Base-by-base conservation (phyloP, 2,888 invertebrate species). In the Cinara cedri region DNA sequence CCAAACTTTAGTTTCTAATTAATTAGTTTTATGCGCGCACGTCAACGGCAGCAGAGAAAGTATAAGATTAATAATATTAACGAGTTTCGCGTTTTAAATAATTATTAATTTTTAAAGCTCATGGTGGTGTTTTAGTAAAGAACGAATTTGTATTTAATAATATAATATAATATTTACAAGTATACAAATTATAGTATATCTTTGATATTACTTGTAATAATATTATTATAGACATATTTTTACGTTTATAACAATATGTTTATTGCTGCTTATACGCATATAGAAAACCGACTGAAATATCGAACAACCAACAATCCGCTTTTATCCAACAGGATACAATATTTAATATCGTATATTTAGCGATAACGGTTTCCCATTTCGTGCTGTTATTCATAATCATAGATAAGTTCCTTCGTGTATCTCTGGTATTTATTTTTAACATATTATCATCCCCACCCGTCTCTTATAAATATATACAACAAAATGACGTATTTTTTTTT, bases 261-360 rank as follows among this genome's bases (percentile, higher is more conserved):
- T 14, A 9, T 46, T 16, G 16, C 24, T 16, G 16, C 24, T 24
- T 66, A 49, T 24, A 65, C n/a, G 4, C 10, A 44, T 42, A 57
- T n/a, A n/a, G n/a, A n/a, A 26, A 57, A 63, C 44, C 44, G 21
- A 54, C 54, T 4, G 34, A 34, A 34, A 34, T 6, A 34, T 34
- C 6, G 34, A 34, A 34, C 34, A n/a, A 63, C 19, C n/a, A 72
- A 21, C 16, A 63, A 51, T 74, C 34, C 63, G 11, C 11, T 74
- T 54, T 75, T 75, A 65, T 65, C 74, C 54, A 24, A 75, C 74
- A 75, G 74, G 74, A 75, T 75, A 65, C 34, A n/a, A 65, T n/a
- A n/a, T 34, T 65, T 44, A 75, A 44, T 75, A 74, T 54, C 19
- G 34, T 54, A n/a, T 65, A 54, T 65, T 42, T 74, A 75, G 19